phyloP scores from a whole-genome alignment of 1,140 invertebrate species.

The Mycetomoellerius zeteki region DNA sequence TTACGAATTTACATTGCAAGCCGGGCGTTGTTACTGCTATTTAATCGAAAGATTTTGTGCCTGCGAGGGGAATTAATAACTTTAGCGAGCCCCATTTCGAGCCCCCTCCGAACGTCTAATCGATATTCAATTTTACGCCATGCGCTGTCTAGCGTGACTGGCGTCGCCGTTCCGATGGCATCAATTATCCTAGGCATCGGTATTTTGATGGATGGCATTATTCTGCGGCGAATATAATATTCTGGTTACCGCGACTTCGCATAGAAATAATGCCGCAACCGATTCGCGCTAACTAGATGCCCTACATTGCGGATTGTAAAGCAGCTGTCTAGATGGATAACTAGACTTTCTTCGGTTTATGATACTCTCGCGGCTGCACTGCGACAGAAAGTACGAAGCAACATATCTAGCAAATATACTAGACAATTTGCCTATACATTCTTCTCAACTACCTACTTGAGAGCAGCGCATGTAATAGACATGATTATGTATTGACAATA shows the following conservation, averaged over 20 bases:
- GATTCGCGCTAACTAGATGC: slow-evolving; percentile 64
- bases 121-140: slow-evolving; percentile 80
- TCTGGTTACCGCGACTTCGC: slow-evolving; percentile 67
- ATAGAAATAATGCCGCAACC: slow-evolving; percentile 69
- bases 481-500: background rate
- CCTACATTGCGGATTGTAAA: slow-evolving; percentile 52
- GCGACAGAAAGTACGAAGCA: slow-evolving; percentile 22
- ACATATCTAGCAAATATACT: background rate
- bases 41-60: slow-evolving; percentile 73
- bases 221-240: slow-evolving; percentile 76
- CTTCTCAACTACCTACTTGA: slow-evolving; percentile 19
- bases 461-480: background rate
- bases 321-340: slow-evolving; percentile 57
- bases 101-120: slow-evolving; percentile 74
- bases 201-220: slow-evolving; percentile 79
- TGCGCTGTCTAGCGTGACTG: slow-evolving; percentile 78
- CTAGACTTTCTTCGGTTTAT: slow-evolving; percentile 41
- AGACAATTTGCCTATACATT: slow-evolving; percentile 15
- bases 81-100: slow-evolving; percentile 70
- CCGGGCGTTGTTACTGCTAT: slow-evolving; percentile 67
- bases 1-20: slow-evolving; percentile 61
- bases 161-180: slow-evolving; percentile 76
- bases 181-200: slow-evolving; percentile 79
- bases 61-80: slow-evolving; percentile 74
- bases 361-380: slow-evolving; percentile 24